A percentile compares a stretch with the other conserved stretches of the same genome.
These are phyloP conservation scores for Himalopsyche japonica DNA, from an alignment of 2,888 invertebrate species.

Conservation along the genomic window DNA sequence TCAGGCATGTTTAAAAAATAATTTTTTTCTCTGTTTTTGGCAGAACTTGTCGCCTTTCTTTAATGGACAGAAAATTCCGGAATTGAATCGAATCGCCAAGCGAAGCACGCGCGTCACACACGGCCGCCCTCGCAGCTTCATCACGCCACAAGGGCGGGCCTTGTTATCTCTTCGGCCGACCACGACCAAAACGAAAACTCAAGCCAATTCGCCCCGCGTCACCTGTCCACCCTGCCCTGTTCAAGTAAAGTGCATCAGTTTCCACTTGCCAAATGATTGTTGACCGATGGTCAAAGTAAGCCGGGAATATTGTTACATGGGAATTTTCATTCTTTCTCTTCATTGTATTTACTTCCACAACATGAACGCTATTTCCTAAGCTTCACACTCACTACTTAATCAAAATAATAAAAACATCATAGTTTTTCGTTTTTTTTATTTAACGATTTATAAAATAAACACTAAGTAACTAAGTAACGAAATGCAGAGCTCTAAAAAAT, in stretches of 20 bases:
- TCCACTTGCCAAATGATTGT: background rate
- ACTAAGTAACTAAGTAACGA: too few species aligned
- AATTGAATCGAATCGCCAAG: conserved; percentile 9
- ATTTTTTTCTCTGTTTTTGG: background rate
- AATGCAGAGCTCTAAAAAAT: too few species aligned
- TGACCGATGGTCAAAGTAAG: background rate
- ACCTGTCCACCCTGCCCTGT: background rate
- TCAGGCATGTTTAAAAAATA: too few species aligned
- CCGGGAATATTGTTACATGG: background rate
- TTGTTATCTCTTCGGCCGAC: conserved; percentile 9
- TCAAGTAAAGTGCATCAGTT: background rate
- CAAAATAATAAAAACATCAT: too few species aligned
- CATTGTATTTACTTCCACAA: background rate
- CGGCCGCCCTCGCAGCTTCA: conserved; percentile 16
- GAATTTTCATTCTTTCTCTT: background rate
- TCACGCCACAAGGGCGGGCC: conserved; percentile 14
- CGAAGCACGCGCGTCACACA: conserved; percentile 33
- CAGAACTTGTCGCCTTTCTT: background rate
- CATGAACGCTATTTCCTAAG: too few species aligned
- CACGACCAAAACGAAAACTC: background rate
- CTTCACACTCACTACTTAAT: too few species aligned
- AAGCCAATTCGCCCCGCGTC: background rate
- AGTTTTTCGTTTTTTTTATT: too few species aligned
- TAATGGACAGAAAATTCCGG: background rate
- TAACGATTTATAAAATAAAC: too few species aligned